These are phyloP conservation scores for Nothobranchius kuhntae DNA, from an alignment of 2,113 vertebrate species.

Conservation along the genomic window DNA sequence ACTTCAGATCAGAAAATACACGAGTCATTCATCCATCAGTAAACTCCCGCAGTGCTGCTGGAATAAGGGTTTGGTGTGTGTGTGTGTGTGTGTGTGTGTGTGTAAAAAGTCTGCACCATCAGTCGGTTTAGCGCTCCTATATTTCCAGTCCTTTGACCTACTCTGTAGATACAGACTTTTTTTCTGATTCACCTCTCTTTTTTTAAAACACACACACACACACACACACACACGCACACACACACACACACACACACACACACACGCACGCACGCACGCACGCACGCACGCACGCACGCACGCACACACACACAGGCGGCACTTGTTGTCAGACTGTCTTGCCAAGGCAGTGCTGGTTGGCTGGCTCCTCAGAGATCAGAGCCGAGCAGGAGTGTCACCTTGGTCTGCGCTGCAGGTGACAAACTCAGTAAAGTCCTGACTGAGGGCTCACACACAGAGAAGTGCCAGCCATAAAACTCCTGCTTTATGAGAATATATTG, in stretches of 20 bases:
- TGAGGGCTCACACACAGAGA: neutral
- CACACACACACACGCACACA: neutral
- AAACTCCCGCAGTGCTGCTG: neutral
- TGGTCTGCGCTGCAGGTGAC: slow-evolving; percentile 34
- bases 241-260: neutral
- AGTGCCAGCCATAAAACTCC: too few relatives aligned
- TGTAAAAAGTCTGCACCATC: neutral
- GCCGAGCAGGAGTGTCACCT: slow-evolving; percentile 60
- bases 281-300: too few relatives aligned
- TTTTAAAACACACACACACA: neutral
- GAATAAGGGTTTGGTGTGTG: neutral
- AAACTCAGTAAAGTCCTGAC: slow-evolving; percentile 7
- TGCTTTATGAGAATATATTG: too few relatives aligned
- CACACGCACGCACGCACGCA: neutral
- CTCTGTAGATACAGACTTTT: slow-evolving; percentile 16
- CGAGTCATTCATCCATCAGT: neutral
- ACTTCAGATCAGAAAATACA: neutral
- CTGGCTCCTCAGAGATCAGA: slow-evolving; percentile 41
- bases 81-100: neutral
- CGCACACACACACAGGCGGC: slow-evolving; percentile 17
- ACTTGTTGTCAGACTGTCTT: slow-evolving; percentile 47
- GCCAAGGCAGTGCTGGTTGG: slow-evolving; percentile 28
- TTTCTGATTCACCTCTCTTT: too few relatives aligned
- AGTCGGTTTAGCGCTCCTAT: slow-evolving; percentile 30
- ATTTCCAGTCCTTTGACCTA: slow-evolving; percentile 30